A percentile compares a stretch with the other conserved stretches of the same genome.
Conservation (phyloP, 2,113 vertebrate genomes). For the Eudyptes chrysolophus region DNA sequence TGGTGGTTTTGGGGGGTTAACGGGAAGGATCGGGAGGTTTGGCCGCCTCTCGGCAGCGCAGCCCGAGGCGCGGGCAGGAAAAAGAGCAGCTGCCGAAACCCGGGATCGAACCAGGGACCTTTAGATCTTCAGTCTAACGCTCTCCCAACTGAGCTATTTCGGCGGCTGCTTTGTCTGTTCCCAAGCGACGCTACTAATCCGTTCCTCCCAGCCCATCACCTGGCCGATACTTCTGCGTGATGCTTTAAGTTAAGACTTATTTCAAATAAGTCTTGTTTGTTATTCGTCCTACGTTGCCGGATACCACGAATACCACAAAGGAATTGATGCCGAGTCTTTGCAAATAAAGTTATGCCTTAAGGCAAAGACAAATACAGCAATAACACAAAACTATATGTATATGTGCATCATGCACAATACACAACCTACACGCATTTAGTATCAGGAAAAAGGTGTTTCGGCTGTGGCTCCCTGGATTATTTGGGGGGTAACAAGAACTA, state of each 20-base stretch:
- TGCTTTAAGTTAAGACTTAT: accelerated
- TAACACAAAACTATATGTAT: accelerated
- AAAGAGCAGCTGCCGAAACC: conserved; percentile 83
- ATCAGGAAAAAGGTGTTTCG: accelerated
- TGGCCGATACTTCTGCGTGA: accelerated
- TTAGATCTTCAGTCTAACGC: conserved; percentile 95
- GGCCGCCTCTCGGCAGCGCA: too few species aligned
- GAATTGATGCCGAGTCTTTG: accelerated
- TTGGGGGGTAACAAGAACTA: neutral
- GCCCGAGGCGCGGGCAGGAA: accelerated
- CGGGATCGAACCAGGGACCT: conserved; percentile 97
- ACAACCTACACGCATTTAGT: accelerated
- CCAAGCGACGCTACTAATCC: accelerated
- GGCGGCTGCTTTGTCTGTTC: neutral
- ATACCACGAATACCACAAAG: accelerated
- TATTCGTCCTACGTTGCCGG: accelerated
- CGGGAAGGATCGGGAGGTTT: neutral
- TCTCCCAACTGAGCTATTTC: conserved; percentile 89
- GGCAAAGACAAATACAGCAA: neutral
- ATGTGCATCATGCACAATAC: accelerated
- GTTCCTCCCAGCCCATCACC: accelerated
- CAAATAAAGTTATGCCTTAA: neutral
- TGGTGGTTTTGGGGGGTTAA: too few species aligned
- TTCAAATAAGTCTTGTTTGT: too few species aligned
- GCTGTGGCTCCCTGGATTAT: neutral